phyloP scores from a whole-genome alignment of 1,140 invertebrate genomes.

The Drosophila parvula region DNA sequence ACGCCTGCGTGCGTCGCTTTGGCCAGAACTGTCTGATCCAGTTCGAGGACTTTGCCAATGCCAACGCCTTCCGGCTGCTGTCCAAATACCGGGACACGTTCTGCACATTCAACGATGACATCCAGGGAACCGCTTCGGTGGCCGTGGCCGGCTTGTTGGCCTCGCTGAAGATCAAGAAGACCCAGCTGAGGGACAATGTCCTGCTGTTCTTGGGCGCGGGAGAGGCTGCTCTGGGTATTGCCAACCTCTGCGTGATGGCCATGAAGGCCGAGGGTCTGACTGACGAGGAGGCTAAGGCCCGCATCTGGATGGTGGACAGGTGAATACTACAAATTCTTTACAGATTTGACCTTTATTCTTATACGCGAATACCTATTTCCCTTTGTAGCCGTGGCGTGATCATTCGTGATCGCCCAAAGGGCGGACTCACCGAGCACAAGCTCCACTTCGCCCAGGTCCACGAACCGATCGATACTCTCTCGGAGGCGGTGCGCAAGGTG shows the following conservation, averaged over 20 bases:
- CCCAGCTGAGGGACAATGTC: constrained; percentile 91
- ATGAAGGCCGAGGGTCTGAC: constrained; percentile 93
- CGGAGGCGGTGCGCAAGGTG: constrained; percentile 90
- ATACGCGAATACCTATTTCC: constrained; percentile 86
- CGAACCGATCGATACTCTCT: constrained; percentile 89
- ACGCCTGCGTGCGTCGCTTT: constrained; percentile 94
- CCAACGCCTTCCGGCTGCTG: constrained; percentile 96
- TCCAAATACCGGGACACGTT: constrained; percentile 94
- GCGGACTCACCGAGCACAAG: constrained; percentile 88
- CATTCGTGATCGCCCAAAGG: constrained; percentile 91
- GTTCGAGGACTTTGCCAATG: constrained; percentile 98
- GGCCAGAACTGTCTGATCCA: constrained; percentile 93
- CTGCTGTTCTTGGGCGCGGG: constrained; percentile 98
- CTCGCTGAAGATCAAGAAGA: constrained; percentile 92
- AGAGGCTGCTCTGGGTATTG: constrained; percentile 95
- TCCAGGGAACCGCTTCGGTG: constrained; percentile 97
- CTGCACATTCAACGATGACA: constrained; percentile 99
- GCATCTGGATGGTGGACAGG: constrained; percentile 84
- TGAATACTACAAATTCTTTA: constrained; percentile 56
- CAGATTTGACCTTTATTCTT: not conserved
- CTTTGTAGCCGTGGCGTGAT: constrained; percentile 90
- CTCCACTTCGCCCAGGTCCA: constrained; percentile 91
- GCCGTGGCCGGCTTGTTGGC: constrained; percentile 96
- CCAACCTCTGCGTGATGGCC: constrained; percentile 93
- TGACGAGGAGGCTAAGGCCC: constrained; percentile 65